Percentiles rank a stretch among this genome's conserved stretches.
Conservation (phyloP, 2,888 invertebrate genomes). For the Euplexia lucipara region DNA sequence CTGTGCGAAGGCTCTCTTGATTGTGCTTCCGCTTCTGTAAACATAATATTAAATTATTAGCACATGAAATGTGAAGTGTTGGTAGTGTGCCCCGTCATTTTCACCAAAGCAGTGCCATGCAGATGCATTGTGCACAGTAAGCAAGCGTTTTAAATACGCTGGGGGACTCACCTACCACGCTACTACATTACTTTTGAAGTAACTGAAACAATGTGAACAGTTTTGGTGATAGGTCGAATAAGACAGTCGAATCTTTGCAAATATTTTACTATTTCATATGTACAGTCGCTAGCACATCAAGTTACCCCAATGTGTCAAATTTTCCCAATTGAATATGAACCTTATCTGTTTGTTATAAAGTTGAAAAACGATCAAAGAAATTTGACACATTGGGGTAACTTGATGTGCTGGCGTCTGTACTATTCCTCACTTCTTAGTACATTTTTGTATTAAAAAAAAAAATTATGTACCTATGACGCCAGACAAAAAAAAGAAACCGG, state of each 20-base stretch:
- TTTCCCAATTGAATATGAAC: too few species aligned
- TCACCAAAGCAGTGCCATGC: conserved; percentile 50
- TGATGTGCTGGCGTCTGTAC: too few species aligned
- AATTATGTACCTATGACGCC: neutral
- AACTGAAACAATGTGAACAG: conserved; percentile 89
- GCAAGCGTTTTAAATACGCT: conserved; percentile 62
- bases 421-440: neutral
- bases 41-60: conserved; percentile 46
- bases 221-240: conserved; percentile 50
- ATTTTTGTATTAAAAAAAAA: neutral
- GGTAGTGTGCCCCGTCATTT: conserved; percentile 35
- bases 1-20: conserved; percentile 84
- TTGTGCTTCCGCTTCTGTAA: conserved; percentile 84
- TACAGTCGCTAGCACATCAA: too few species aligned
- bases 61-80: neutral
- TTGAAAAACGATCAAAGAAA: too few species aligned
- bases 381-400: too few species aligned
- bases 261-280: too few species aligned
- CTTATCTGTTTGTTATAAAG: too few species aligned
- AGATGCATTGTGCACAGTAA: conserved; percentile 61
- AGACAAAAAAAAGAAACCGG: neutral
- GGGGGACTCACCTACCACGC: conserved; percentile 79
- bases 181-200: conserved; percentile 86
- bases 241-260: neutral
- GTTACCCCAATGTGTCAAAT: too few species aligned